Evolutionary conservation across 2,113 vertebrate species (phyloP).

Genomic region (Malurus cyaneus): DNA sequence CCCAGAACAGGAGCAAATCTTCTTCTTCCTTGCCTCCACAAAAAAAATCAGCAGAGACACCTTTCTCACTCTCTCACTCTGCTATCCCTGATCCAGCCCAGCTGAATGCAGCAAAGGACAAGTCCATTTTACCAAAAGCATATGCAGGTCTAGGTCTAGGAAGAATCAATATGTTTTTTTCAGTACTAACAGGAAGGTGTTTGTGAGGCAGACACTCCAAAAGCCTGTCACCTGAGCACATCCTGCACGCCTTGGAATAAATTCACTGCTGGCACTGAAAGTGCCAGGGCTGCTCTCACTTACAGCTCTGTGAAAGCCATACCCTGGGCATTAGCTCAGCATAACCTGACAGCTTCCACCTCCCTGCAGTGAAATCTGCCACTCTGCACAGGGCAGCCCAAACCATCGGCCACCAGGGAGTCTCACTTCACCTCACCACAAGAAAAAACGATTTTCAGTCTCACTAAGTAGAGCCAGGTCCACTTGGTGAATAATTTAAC

Average conservation of each 20-base stretch:
- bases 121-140: not conserved
- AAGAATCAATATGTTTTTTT: not conserved
- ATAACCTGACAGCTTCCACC: not conserved
- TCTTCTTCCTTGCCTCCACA: not conserved
- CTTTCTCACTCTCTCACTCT: not conserved
- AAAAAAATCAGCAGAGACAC: not conserved
- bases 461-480: not conserved
- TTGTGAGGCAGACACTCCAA: not conserved
- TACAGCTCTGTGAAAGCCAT: not conserved
- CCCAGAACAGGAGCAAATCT: not conserved
- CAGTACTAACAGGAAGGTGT: not conserved
- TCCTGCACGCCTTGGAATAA: not conserved
- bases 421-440: not conserved
- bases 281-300: not conserved
- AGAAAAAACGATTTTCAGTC: not conserved
- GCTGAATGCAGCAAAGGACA: not conserved
- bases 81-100: not conserved
- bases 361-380: not conserved
- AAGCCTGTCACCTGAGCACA: not conserved
- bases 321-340: not conserved
- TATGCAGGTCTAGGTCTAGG: not conserved
- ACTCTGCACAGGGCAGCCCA: not conserved
- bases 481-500: slow-evolving; percentile 26
- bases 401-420: not conserved
- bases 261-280: not conserved